A percentile compares a stretch with the other conserved stretches of the same genome.
Conservation (phyloP, 2,888 invertebrate genomes). For the Drosophila barbarae region DNA sequence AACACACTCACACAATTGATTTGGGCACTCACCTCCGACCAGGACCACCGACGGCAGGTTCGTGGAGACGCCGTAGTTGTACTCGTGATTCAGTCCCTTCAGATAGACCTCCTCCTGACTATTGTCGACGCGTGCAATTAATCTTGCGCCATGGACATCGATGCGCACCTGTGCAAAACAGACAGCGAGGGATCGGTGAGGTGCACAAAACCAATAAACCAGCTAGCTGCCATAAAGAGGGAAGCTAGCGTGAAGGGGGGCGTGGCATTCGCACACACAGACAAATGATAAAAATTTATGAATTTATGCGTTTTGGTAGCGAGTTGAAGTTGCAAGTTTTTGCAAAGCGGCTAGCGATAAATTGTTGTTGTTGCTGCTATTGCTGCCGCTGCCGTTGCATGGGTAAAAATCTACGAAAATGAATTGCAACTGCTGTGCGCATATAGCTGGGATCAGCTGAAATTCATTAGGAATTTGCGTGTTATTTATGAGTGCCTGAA, state of each 20-base stretch:
- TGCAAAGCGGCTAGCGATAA: slow-evolving; percentile 63
- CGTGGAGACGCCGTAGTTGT: slow-evolving; percentile 91
- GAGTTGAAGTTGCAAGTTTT: slow-evolving; percentile 67
- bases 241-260: slow-evolving; percentile 28
- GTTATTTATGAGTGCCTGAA: slow-evolving; percentile 66
- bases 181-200: slow-evolving; percentile 41
- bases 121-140: slow-evolving; percentile 92
- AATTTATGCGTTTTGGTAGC: slow-evolving; percentile 71
- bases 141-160: slow-evolving; percentile 90
- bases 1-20: slow-evolving; percentile 55
- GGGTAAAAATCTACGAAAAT: slow-evolving; percentile 70
- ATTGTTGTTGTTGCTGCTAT: slow-evolving; percentile 51
- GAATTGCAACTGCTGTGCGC: slow-evolving; percentile 65
- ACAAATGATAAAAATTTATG: slow-evolving; percentile 75
- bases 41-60: slow-evolving; percentile 93
- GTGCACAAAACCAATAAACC: slow-evolving; percentile 70
- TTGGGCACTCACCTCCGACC: slow-evolving; percentile 86
- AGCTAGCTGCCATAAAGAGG: slow-evolving; percentile 44
- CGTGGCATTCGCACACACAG: slow-evolving; percentile 49
- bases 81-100: slow-evolving; percentile 90
- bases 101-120: slow-evolving; percentile 89
- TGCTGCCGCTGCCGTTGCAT: slow-evolving; percentile 35
- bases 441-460: slow-evolving; percentile 65
- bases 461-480: slow-evolving; percentile 74
- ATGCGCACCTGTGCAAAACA: slow-evolving; percentile 83